Evolutionary conservation across 2,888 invertebrate genomes (phyloP), one percentile per base, ranked within the genome.

Genomic region (Caradrina clavipalpis): DNA sequence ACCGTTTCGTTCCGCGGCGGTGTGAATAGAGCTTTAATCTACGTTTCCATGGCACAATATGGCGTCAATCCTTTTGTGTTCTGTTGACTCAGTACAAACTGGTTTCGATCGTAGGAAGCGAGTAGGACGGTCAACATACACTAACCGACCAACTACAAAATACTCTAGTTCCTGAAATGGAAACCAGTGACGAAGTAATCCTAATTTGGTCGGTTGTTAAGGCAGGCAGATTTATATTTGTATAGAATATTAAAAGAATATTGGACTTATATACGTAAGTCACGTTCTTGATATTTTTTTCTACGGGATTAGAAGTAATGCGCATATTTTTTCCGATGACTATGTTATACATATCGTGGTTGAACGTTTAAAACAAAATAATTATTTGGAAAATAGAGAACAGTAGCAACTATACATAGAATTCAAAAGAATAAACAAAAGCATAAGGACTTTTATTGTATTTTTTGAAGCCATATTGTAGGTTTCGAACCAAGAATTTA

Each of bases 61-160:
- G 65, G 75, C 72, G 64, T 19, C 69, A 58, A 65, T 70, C 76
- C 72, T 73, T 75, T 75, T 80, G 74, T 82, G 70, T 66, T 65
- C 21, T 80, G 63, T 78, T 82, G 82, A 82, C 67, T 82, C 80
- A 78, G 67, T 56, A 61, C 54, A 50, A 83, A 83, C 83, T 66
- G 79, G 81, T 83, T 83, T 73, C 49, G 35, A 31, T 39, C 63
- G 65, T 75, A 65, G 69, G 63, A 71, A 70, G 60, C 55, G 56
- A 55, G 58, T 55, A 56, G 67, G 61, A 73, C 67, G 62, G 54
- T 51, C 63, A 77, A 83, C 69, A 71, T 62, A 26, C 19, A 42
- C 15, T 39, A 82, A 49, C 62, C 78, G 21, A 76, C 70, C 49
- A 35, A 68, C 8, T 79, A 26, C 0, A 79, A 71, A 66, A 79